These are phyloP conservation scores for Thunnus thynnus DNA, from an alignment of 2,113 vertebrate species.

Conservation along the genomic window DNA sequence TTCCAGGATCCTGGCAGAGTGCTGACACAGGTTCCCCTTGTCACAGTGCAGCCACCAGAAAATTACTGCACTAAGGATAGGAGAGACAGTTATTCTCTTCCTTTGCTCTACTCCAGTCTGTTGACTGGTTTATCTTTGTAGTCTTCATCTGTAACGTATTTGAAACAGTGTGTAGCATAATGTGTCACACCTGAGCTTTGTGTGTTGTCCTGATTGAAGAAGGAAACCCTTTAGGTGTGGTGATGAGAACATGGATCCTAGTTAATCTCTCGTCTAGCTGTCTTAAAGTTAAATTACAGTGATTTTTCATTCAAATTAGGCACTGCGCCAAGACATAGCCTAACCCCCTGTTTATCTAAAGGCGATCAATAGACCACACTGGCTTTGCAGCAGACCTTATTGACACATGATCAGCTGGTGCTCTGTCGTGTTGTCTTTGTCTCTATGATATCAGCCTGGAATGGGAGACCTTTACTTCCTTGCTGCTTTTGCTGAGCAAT, in stretches of 20 bases:
- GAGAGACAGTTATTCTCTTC: constrained; percentile 23
- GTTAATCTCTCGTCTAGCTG: neutral
- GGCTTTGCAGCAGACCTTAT: constrained; percentile 45
- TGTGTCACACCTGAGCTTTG: neutral
- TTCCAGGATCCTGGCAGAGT: constrained; percentile 79
- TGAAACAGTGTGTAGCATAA: neutral
- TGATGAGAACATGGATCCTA: neutral
- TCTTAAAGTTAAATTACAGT: neutral
- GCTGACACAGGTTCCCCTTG: constrained; percentile 81
- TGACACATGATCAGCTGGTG: constrained; percentile 41
- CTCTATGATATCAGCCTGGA: constrained; percentile 9
- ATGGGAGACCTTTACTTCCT: constrained; percentile 15
- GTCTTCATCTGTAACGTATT: neutral
- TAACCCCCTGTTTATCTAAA: constrained; percentile 32
- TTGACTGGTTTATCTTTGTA: constrained; percentile 13
- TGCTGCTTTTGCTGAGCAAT: constrained; percentile 33
- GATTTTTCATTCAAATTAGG: constrained; percentile 8
- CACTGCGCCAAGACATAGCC: neutral
- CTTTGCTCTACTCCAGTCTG: constrained; percentile 21
- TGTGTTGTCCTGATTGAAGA: neutral
- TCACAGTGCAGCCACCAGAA: constrained; percentile 60
- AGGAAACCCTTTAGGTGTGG: neutral
- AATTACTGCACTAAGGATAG: constrained; percentile 43
- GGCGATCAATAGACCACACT: constrained; percentile 40
- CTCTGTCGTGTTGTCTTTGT: constrained; percentile 30